Base-by-base conservation (phyloP, 2,113 vertebrate species). In the Brevimyrus niger region DNA sequence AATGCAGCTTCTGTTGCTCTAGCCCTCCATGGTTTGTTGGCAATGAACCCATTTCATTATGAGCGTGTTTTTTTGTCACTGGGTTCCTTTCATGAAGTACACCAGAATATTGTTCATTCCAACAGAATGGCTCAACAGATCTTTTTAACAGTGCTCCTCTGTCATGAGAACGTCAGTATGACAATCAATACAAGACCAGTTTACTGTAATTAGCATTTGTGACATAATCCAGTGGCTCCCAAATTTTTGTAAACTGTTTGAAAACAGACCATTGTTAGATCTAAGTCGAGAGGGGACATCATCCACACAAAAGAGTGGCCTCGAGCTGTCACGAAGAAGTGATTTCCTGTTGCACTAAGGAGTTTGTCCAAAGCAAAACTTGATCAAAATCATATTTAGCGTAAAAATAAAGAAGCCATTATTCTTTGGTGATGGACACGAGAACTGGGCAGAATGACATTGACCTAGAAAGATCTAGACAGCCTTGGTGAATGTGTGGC, bases 21-120 rank as follows among this genome's bases (percentile, higher is more conserved):
- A 23, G 19, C 80, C 88, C 13, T 58, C 50, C 44, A 93, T 93
- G 91, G 93, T 90, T 11, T 61, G 69, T 42, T 90, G 38, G 73
- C 69, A 7, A 90, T 83, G 50, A 88, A 88, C 76, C 87, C 89
- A 90, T 90, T 88, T 83, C 76, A 65, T 83, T 51, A 84, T 47
- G 76, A 65, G 73, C n/a, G 3, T 58, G 42, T 53, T 88, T 83
- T 83, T 61, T 80, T 42, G 31, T 88, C 87, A 88, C 35, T 69
- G 80, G 55, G 50, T 42, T 51, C 46, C 47, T 80, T 90, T 87
- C 65, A 89, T 51, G 44, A 51, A 83, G 42, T 44, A 31, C 61
- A 82, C 17, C 61, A 88, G 61, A 88, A 65, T 86, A 80, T 55
- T 85, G 61, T 88, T 90, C 87, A 88, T 44, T 85, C 46, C 80